Percentiles rank a stretch among this genome's conserved stretches.
These are phyloP conservation scores for Campopleginae sp. DNA, from an alignment of 2,888 invertebrate species.

Conservation along the genomic window DNA sequence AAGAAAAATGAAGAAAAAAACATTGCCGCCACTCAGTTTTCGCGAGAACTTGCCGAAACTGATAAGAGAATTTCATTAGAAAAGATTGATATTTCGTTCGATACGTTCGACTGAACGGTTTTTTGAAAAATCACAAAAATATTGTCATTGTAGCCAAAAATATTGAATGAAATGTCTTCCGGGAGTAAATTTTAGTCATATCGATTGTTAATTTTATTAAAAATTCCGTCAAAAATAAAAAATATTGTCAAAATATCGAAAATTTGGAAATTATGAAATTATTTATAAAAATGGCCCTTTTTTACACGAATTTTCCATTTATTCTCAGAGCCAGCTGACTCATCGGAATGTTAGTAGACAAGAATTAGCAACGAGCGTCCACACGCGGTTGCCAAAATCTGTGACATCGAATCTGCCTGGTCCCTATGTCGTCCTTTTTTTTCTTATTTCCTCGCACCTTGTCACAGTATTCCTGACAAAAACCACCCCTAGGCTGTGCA, in stretches of 20 bases:
- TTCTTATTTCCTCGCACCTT: not conserved
- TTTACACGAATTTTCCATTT: conserved; percentile 59
- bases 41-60: not conserved
- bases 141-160: too few species aligned
- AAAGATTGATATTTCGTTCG: too few species aligned
- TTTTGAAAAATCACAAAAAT: too few species aligned
- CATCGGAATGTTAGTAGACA: not conserved
- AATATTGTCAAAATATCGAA: too few species aligned
- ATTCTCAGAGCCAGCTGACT: conserved; percentile 17
- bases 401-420: not conserved
- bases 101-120: too few species aligned
- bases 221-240: not conserved
- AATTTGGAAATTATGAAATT: too few species aligned
- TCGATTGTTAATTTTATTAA: too few species aligned
- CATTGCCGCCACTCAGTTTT: not conserved
- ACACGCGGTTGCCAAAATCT: conserved; percentile 51
- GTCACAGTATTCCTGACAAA: conserved; percentile 31
- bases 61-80: too few species aligned
- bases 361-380: conserved; percentile 1
- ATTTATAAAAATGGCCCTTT: too few species aligned
- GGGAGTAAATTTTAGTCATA: too few species aligned
- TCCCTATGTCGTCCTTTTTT: not conserved
- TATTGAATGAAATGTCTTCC: too few species aligned
- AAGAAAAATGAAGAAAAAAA: too few species aligned
- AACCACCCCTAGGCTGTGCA: not conserved